These are phyloP conservation scores for Castor canadensis DNA, from an alignment of 2,113 vertebrate genomes.

Conservation along the genomic window DNA sequence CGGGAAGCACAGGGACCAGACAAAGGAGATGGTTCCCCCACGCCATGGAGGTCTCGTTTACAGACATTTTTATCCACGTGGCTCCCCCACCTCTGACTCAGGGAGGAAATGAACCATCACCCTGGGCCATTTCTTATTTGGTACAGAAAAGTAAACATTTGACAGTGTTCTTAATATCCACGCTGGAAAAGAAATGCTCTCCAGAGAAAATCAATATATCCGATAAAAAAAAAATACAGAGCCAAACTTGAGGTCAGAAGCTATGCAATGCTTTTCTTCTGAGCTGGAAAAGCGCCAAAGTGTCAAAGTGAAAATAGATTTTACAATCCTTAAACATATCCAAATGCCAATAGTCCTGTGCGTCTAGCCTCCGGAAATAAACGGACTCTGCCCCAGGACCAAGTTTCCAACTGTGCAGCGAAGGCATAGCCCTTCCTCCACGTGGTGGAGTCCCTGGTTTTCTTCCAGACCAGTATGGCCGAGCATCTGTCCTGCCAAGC, in stretches of 20 bases:
- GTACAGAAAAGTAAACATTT: not conserved
- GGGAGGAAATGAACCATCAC: not conserved
- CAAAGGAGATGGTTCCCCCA: no score
- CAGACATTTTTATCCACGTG: no score
- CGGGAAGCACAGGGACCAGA: not conserved
- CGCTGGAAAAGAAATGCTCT: not conserved
- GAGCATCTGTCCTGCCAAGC: not conserved
- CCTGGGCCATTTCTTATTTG: not conserved
- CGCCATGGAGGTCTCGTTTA: fast-evolving
- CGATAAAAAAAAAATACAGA: not conserved
- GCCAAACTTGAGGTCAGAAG: not conserved
- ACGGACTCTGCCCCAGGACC: no score
- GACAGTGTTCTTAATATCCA: not conserved
- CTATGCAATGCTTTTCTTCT: no score
- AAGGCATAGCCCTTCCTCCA: fast-evolving
- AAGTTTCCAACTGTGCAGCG: not conserved
- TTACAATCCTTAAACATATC: not conserved
- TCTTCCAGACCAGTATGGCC: fast-evolving
- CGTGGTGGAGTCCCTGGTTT: no score
- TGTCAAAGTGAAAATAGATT: not conserved
- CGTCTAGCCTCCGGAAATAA: not conserved
- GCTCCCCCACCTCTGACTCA: no score
- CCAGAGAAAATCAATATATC: not conserved
- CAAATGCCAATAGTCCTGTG: not conserved
- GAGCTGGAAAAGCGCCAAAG: not conserved